A percentile compares a stretch with the other conserved stretches of the same genome.
These are phyloP conservation scores for Agriopis aurantiaria DNA, from an alignment of 2,888 invertebrate species.

Conservation along the genomic window DNA sequence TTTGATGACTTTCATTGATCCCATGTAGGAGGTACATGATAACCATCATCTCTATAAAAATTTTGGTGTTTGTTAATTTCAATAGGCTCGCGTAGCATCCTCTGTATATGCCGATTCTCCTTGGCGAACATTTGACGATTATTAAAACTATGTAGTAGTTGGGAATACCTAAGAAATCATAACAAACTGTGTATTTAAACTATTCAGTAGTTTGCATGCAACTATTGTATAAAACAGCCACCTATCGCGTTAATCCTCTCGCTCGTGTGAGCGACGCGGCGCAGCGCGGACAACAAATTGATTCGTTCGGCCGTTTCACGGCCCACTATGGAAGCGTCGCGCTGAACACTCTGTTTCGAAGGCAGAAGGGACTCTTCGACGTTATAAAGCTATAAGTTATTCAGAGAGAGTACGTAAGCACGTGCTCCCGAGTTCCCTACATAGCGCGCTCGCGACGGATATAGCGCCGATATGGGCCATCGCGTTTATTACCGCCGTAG, in stretches of 20 bases:
- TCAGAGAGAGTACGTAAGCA: conserved; percentile 47
- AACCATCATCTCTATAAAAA: too few relatives aligned
- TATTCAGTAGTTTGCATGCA: too few relatives aligned
- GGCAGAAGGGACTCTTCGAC: conserved; percentile 25
- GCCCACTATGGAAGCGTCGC: background rate
- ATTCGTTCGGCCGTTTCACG: conserved; percentile 28
- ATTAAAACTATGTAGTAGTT: too few relatives aligned
- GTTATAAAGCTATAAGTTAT: conserved; percentile 49
- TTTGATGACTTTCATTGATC: too few relatives aligned
- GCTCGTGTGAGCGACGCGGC: background rate
- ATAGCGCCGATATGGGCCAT: conserved; percentile 58
- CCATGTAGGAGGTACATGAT: too few relatives aligned
- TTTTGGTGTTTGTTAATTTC: too few relatives aligned
- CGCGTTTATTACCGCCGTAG: conserved; percentile 55
- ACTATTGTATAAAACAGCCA: too few relatives aligned
- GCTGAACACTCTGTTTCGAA: conserved; percentile 15
- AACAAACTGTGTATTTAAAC: too few relatives aligned
- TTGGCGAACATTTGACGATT: too few relatives aligned
- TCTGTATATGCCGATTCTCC: too few relatives aligned
- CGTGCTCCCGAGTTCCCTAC: conserved; percentile 40
- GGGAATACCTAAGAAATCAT: too few relatives aligned
- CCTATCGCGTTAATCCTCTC: background rate
- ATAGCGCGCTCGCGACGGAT: conserved; percentile 52
- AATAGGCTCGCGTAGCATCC: too few relatives aligned
- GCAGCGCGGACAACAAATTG: conserved; percentile 31